Conservation (phyloP, 2,888 invertebrate genomes). For the Aphrophora alni region DNA sequence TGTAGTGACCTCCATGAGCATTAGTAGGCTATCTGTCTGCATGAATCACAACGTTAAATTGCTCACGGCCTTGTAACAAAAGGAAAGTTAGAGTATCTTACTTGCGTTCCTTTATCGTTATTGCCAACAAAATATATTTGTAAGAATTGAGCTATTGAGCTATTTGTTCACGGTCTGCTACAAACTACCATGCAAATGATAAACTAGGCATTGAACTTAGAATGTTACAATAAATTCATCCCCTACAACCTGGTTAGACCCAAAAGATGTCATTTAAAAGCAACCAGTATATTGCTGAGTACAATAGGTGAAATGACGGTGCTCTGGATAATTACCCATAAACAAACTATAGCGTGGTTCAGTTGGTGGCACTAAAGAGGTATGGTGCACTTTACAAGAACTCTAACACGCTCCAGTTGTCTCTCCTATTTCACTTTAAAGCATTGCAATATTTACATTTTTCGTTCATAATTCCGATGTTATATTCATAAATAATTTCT, state of each 20-base stretch:
- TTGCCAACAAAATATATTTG: conserved; percentile 51
- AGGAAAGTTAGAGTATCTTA: background rate
- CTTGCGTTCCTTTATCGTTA: conserved; percentile 26
- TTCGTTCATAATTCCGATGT: too few relatives aligned
- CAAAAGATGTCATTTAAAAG: conserved; percentile 44
- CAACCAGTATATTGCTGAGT: conserved; percentile 38
- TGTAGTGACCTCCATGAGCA: conserved; percentile 34
- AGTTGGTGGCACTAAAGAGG: conserved; percentile 17
- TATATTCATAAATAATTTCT: too few relatives aligned
- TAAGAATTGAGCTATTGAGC: conserved; percentile 42
- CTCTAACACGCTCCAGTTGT: conserved; percentile 38
- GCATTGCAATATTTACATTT: too few relatives aligned
- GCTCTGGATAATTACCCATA: background rate
- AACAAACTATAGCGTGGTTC: conserved; percentile 29
- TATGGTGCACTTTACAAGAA: conserved; percentile 32
- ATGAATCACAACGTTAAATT: conserved; percentile 38
- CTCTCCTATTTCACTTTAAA: background rate
- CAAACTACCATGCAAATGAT: conserved; percentile 45
- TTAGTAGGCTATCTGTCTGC: conserved; percentile 33
- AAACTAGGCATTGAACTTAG: conserved; percentile 47
- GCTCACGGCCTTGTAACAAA: background rate
- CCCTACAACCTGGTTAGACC: conserved; percentile 28
- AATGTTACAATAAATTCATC: conserved; percentile 43
- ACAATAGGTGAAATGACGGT: conserved; percentile 31
- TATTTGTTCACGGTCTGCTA: conserved; percentile 33